Conservation (phyloP, 2,797 vertebrate genomes). For the Sphenopsis melanotis region DNA sequence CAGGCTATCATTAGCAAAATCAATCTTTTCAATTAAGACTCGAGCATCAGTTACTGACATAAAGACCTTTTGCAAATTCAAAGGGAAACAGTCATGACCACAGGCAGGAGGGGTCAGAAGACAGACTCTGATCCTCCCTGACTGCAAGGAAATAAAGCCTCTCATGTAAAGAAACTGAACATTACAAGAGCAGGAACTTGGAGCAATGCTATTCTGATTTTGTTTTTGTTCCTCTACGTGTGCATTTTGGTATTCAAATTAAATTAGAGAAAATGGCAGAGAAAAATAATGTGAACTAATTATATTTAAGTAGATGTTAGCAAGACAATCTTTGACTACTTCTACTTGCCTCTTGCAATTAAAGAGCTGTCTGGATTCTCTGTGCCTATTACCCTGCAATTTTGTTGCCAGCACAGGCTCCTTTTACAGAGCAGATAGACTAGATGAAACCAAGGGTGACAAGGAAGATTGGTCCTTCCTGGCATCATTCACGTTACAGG, state of each 20-base stretch:
- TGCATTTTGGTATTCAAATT: constrained; percentile 41
- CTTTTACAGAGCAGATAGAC: neutral
- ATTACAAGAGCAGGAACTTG: neutral
- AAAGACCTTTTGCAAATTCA: neutral
- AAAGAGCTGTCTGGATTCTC: constrained; percentile 1
- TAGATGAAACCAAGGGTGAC: neutral
- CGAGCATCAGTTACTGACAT: neutral
- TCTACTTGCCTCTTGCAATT: neutral
- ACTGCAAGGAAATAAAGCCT: neutral
- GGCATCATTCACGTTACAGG: neutral
- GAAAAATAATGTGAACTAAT: constrained; percentile 37
- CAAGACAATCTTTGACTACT: neutral
- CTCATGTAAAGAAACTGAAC: neutral
- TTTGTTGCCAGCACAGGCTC: neutral
- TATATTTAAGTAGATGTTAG: constrained; percentile 39
- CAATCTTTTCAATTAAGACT: constrained; percentile 2
- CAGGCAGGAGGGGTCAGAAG: neutral
- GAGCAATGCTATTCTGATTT: neutral
- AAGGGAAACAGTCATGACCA: neutral
- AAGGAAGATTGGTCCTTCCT: neutral
- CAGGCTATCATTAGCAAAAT: constrained; percentile 12
- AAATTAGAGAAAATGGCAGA: constrained; percentile 35
- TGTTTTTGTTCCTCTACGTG: neutral
- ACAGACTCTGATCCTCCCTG: neutral
- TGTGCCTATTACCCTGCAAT: neutral